Percentiles rank a stretch among this genome's conserved stretches.
Conservation (phyloP, 2,888 invertebrate species). For the Hydriomena furcata region DNA sequence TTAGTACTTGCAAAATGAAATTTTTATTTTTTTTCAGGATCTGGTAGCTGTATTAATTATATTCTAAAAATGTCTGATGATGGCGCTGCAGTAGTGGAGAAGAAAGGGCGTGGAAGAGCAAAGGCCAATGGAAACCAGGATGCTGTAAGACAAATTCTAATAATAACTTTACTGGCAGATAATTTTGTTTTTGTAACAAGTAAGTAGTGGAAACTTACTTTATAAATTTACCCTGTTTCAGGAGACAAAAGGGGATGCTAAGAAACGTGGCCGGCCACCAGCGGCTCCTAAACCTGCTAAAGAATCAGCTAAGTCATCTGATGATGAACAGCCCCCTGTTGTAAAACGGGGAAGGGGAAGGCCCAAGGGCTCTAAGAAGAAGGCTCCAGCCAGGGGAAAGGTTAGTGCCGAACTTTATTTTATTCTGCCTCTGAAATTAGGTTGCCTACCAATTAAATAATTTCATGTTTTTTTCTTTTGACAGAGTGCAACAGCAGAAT, state of each 20-base stretch:
- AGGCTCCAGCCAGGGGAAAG: conserved; percentile 73
- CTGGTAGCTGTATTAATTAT: conserved; percentile 45
- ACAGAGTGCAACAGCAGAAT: conserved; percentile 68
- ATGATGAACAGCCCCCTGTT: conserved; percentile 80
- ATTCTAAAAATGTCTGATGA: conserved; percentile 76
- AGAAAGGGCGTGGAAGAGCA: conserved; percentile 80
- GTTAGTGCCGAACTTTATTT: conserved; percentile 41
- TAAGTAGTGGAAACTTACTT: too few relatives aligned
- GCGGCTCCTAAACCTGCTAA: conserved; percentile 68
- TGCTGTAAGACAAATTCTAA: conserved; percentile 30
- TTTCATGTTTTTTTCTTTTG: conserved; percentile 19
- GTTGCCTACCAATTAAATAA: too few relatives aligned
- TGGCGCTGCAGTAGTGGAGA: conserved; percentile 78
- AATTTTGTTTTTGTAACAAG: background rate
- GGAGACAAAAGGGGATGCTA: conserved; percentile 77
- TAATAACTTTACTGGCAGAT: too few relatives aligned
- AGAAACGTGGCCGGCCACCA: conserved; percentile 76
- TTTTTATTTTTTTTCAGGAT: conserved; percentile 48
- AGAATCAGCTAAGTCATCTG: conserved; percentile 80
- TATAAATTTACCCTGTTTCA: conserved; percentile 34
- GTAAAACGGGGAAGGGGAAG: conserved; percentile 82
- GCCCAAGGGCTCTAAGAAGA: conserved; percentile 83
- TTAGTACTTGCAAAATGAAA: too few relatives aligned
- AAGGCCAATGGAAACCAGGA: conserved; percentile 79
- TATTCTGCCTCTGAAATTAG: background rate